Conservation (phyloP, 2,888 invertebrate genomes). For the Chesias legatella region DNA sequence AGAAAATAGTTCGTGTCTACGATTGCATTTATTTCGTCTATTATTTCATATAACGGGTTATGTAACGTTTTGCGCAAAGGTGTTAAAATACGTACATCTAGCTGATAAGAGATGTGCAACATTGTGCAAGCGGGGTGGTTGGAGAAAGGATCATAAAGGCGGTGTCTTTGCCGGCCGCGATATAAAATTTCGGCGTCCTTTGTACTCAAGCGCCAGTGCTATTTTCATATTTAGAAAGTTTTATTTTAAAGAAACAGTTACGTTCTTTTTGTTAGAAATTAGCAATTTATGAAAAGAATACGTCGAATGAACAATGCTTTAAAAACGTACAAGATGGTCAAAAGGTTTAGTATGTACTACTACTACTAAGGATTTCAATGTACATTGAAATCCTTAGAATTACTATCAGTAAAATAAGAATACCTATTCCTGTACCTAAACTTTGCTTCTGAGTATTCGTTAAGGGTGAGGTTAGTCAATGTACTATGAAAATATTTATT, state of each 20-base stretch:
- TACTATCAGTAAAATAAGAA: conserved; percentile 20
- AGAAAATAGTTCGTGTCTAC: conserved; percentile 17
- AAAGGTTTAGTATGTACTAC: conserved; percentile 19
- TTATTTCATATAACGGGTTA: conserved; percentile 26
- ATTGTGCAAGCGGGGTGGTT: conserved; percentile 63
- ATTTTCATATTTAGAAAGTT: conserved; percentile 58
- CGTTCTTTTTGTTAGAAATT: conserved; percentile 36
- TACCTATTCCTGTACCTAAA: conserved; percentile 13
- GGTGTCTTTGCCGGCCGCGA: conserved; percentile 54
- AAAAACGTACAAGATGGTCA: conserved; percentile 24
- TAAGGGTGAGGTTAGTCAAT: conserved; percentile 2
- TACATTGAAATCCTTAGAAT: no score
- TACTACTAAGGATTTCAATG: no score
- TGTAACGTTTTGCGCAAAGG: conserved; percentile 33
- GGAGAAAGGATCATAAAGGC: conserved; percentile 59
- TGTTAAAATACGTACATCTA: conserved; percentile 35
- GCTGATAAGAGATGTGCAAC: conserved; percentile 50
- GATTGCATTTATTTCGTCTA: conserved; percentile 17
- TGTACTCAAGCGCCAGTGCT: conserved; percentile 51
- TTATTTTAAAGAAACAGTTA: conserved; percentile 65
- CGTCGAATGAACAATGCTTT: conserved; percentile 16
- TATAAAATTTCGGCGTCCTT: conserved; percentile 67
- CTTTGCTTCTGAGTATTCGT: conserved; percentile 10
- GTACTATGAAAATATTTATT: no score
- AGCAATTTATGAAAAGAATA: conserved; percentile 36